Conservation (phyloP, 2,113 vertebrate genomes). For the Oophaga pumilio region DNA sequence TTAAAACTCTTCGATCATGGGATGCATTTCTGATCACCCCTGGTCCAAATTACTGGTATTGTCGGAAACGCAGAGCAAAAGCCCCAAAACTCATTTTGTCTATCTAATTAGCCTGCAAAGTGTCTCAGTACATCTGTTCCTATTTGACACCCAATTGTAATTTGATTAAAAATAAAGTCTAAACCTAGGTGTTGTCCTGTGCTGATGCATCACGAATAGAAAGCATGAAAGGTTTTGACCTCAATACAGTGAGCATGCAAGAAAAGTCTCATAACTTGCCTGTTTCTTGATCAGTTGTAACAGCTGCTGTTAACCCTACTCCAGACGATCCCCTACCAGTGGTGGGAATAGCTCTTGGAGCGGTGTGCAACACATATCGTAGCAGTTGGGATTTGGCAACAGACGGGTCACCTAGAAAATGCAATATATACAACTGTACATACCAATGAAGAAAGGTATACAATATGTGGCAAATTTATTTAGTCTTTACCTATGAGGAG, state of each 20-base stretch:
- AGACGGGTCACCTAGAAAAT: constrained; percentile 62
- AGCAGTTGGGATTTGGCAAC: constrained; percentile 63
- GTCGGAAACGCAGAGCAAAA: no score
- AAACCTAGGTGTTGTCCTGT: no score
- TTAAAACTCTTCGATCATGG: no score
- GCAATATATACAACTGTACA: background rate
- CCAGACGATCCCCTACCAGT: constrained; percentile 70
- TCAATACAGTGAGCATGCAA: background rate
- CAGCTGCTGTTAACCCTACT: constrained; percentile 71
- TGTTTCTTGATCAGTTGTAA: constrained; percentile 72
- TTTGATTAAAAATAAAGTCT: no score
- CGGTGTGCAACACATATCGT: constrained; percentile 68
- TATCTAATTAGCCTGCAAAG: no score
- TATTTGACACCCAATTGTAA: no score
- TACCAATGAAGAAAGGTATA: background rate
- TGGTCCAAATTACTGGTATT: no score
- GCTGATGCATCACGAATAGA: background rate
- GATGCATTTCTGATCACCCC: no score
- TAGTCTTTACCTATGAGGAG: constrained; percentile 78
- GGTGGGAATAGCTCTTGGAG: constrained; percentile 67
- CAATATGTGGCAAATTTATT: background rate
- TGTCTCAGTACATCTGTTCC: no score
- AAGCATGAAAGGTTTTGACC: background rate
- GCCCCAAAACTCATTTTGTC: no score
- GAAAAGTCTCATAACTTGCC: constrained; percentile 57